Evolutionary conservation across 2,888 invertebrate species (phyloP).

Genomic region (Vanessa cardui): DNA sequence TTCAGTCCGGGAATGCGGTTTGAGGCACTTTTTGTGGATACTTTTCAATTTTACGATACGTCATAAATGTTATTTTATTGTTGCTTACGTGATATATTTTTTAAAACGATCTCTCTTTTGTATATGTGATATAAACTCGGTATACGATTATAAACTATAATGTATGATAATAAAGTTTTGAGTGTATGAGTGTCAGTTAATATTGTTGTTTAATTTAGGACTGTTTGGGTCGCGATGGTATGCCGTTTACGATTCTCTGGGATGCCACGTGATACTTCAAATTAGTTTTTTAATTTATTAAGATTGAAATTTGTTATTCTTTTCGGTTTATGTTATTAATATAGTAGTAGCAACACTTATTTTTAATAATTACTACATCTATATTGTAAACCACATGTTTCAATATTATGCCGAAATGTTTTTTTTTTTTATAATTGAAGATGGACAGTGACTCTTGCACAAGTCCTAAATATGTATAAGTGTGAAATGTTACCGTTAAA

Average conservation of each 20-base stretch:
- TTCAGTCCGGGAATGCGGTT: conserved; percentile 58
- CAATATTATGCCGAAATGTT: no score
- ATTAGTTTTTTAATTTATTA: not conserved
- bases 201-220: conserved; percentile 3
- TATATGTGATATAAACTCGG: conserved; percentile 11
- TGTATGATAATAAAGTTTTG: conserved; percentile 15
- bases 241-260: not conserved
- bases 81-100: conserved; percentile 35
- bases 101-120: conserved; percentile 27
- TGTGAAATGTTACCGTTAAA: no score
- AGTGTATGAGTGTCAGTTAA: conserved; percentile 16
- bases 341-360: no score
- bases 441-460: no score
- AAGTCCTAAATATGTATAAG: no score
- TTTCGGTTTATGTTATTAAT: no score
- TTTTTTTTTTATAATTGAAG: no score
- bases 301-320: not conserved
- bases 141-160: conserved; percentile 19
- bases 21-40: conserved; percentile 42
- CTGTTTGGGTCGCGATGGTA: not conserved
- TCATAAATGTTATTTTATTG: conserved; percentile 40
- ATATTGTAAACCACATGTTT: no score
- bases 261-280: not conserved
- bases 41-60: conserved; percentile 37
- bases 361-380: no score